These are phyloP conservation scores for Cromileptes altivelis DNA, from an alignment of 2,113 vertebrate species.

Conservation along the genomic window DNA sequence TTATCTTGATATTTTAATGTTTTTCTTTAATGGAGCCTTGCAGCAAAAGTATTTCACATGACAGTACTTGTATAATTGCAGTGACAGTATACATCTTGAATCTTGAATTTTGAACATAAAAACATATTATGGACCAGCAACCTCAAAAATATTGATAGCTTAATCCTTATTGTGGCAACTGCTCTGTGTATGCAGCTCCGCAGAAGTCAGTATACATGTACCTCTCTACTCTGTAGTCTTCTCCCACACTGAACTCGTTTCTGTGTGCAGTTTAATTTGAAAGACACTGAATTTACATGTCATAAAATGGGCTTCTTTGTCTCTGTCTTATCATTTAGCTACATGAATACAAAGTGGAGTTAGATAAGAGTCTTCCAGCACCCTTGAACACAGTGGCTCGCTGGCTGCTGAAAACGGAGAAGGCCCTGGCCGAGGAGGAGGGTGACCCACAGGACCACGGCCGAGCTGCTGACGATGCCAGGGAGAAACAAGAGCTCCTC, in stretches of 20 bases:
- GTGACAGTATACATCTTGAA: no score
- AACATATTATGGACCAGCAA: no score
- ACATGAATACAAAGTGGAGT: constrained; percentile 83
- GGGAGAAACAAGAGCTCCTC: constrained; percentile 86
- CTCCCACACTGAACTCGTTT: neutral
- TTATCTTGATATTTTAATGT: no score
- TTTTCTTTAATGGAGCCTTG: no score
- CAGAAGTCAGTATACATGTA: neutral
- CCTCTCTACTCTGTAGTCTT: neutral
- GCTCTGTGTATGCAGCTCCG: neutral
- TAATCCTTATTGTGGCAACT: no score
- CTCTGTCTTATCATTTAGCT: constrained; percentile 79
- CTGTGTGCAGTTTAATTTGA: neutral
- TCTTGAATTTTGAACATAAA: no score
- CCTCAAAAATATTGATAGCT: no score
- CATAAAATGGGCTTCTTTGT: neutral
- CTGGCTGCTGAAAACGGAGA: constrained; percentile 90
- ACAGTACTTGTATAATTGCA: no score
- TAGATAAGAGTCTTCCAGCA: constrained; percentile 87
- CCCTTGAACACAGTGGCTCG: constrained; percentile 85
- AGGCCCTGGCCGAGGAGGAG: constrained; percentile 82
- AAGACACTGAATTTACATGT: neutral
- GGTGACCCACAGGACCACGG: constrained; percentile 82
- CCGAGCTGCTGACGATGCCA: constrained; percentile 80
- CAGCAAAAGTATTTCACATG: no score